Evolutionary conservation across 2,113 vertebrate species (phyloP), one percentile per base, ranked within the genome.

Genomic region (Procavia capensis): DNA sequence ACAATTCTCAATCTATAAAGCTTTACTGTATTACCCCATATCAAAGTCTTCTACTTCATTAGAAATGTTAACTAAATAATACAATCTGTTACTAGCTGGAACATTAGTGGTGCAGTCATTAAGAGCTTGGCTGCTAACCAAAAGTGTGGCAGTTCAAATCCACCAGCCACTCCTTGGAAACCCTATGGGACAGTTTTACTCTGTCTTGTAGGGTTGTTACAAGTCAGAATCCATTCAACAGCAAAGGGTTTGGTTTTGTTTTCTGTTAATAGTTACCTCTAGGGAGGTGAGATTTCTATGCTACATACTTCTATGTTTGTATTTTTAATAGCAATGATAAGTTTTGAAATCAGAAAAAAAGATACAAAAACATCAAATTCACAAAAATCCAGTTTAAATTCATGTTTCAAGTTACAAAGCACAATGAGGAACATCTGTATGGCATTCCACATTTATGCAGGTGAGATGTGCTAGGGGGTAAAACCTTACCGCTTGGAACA

Each of bases 401-500:
- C 9, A 74, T 61, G 34, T 93, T 92, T 91, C 54, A 93, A 91
- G 47, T 17, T 27, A 66, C 4, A 47, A 39, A 17, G 39, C 3
- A 70, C 61, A 36, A 29, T 6, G 41, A 57, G 66, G 17, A 64
- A 83, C 7, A 27, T 34, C 47, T 47, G 41, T 79, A 27, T 2
- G 6, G 64, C 50, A 39, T 27, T 31, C 61, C 39, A 54, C 1
- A 22, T 78, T 81, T 64, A 50, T 34, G 5, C 76, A 10, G 22
- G 16, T 36, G 10, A 76, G 80, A 57, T 17, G 22, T 72, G 25
- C 43, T 17, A 19, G 85, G 45, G 4, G 5, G 5, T 5, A 64
- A 93, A 43, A 85, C 96, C 99, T 98, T 97, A 99, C 99, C 59
- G 98, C 98, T 97, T 99, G 98, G 39, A 45, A 14, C 94, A 99